Percentiles rank a stretch among this genome's conserved stretches.
Conservation (phyloP, 2,113 vertebrate species). For the Gopherus flavomarginatus region DNA sequence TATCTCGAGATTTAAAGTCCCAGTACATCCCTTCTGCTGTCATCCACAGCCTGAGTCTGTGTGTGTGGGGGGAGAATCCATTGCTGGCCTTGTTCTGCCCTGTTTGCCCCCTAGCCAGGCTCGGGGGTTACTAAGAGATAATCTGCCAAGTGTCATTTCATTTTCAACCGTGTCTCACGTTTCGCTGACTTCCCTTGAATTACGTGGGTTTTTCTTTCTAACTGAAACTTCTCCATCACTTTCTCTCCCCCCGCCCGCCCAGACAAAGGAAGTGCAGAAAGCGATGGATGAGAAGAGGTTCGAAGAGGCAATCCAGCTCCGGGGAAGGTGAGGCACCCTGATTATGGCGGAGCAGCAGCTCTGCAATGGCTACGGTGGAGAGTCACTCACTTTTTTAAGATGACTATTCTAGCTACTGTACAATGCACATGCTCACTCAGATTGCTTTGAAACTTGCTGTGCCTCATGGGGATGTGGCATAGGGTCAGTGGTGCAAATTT, state of each 20-base stretch:
- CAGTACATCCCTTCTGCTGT: neutral
- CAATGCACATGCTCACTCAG: neutral
- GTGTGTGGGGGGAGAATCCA: neutral
- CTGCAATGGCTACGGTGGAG: neutral
- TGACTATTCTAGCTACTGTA: neutral
- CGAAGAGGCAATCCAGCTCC: conserved; percentile 91
- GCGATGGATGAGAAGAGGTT: conserved; percentile 94
- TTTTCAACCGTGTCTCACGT: neutral
- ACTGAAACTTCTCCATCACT: accelerated
- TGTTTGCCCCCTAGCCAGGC: too few species aligned
- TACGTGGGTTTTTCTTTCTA: neutral
- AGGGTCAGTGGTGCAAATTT: neutral
- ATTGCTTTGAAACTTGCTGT: neutral
- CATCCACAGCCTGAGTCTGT: neutral
- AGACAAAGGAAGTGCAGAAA: conserved; percentile 91
- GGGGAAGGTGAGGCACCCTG: conserved; percentile 85
- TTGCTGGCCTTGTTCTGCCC: neutral
- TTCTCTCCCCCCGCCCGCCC: too few species aligned
- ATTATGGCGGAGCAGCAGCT: neutral
- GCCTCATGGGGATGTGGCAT: neutral
- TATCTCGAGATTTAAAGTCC: neutral
- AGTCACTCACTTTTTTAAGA: neutral
- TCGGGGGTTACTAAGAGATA: neutral
- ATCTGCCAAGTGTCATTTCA: neutral
- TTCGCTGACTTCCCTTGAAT: neutral